Percentiles rank a stretch among this genome's conserved stretches.
These are phyloP conservation scores for Chunga burmeisteri DNA, from an alignment of 2,113 vertebrate genomes.

Conservation along the genomic window DNA sequence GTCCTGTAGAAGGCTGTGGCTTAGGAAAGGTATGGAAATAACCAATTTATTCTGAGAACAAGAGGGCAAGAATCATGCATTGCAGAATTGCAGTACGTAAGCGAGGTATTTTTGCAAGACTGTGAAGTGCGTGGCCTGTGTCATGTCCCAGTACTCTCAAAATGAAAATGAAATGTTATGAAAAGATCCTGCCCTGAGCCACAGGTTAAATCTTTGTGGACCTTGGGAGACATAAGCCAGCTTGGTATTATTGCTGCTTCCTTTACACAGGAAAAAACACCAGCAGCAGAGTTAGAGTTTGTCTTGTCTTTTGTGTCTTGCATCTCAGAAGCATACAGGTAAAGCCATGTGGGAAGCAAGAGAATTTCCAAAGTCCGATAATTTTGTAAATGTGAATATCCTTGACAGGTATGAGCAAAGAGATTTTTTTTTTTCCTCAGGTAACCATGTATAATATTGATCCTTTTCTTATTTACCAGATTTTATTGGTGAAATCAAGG, in stretches of 20 bases:
- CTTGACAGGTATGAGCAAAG: not conserved
- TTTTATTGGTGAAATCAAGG: not conserved
- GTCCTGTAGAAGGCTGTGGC: not conserved
- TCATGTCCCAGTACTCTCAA: not conserved
- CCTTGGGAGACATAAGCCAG: not conserved
- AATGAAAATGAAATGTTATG: not conserved
- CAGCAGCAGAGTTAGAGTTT: not conserved
- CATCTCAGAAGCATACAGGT: not conserved
- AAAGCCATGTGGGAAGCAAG: not conserved
- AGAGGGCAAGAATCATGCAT: not conserved
- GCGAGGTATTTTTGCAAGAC: not conserved
- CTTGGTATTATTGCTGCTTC: not conserved
- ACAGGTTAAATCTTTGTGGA: not conserved
- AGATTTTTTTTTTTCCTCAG: not conserved
- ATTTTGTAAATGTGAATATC: not conserved
- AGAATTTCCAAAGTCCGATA: not conserved
- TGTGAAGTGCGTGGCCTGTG: not conserved
- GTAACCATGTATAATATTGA: not conserved
- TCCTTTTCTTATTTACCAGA: not conserved
- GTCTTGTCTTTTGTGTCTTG: not conserved
- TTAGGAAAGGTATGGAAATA: not conserved
- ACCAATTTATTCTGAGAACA: not conserved
- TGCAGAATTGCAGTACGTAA: not conserved
- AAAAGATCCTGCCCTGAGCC: not conserved
- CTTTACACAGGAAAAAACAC: not conserved